Evolutionary conservation across 2,797 vertebrate genomes (phyloP).

Genomic region (Neoniphon sammara): DNA sequence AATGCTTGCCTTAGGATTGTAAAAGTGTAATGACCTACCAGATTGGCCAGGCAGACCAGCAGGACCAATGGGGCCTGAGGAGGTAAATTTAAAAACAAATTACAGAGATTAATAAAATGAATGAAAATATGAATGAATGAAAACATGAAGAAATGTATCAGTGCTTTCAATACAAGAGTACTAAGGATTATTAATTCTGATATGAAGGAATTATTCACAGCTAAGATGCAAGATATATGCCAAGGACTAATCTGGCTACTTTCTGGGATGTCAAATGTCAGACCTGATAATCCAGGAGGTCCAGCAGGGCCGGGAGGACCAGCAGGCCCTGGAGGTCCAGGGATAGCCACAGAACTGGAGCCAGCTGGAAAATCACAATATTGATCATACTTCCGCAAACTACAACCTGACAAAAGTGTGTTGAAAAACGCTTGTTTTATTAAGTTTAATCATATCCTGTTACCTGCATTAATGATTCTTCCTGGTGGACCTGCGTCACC

Average conservation of each 20-base stretch:
- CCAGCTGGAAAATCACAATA: conserved; percentile 81
- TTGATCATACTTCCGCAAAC: conserved; percentile 18
- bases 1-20: not conserved
- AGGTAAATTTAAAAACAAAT: too few species aligned
- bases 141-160: not conserved
- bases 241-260: not conserved
- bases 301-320: conserved; percentile 90
- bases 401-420: not conserved
- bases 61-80: conserved; percentile 91
- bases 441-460: not conserved
- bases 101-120: too few species aligned
- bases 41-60: conserved; percentile 92
- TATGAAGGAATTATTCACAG: not conserved
- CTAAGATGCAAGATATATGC: not conserved
- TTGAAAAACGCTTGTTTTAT: not conserved
- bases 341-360: conserved; percentile 84
- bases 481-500: conserved; percentile 90
- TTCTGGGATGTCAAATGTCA: conserved; percentile 7
- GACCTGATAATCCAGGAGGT: conserved; percentile 91
- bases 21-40: conserved; percentile 80
- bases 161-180: not conserved
- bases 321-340: conserved; percentile 89
- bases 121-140: not conserved
- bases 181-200: not conserved
- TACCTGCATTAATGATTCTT: conserved; percentile 90